Evolutionary conservation across 2,113 vertebrate species (phyloP).

Genomic region (Apaloderma vittatum): DNA sequence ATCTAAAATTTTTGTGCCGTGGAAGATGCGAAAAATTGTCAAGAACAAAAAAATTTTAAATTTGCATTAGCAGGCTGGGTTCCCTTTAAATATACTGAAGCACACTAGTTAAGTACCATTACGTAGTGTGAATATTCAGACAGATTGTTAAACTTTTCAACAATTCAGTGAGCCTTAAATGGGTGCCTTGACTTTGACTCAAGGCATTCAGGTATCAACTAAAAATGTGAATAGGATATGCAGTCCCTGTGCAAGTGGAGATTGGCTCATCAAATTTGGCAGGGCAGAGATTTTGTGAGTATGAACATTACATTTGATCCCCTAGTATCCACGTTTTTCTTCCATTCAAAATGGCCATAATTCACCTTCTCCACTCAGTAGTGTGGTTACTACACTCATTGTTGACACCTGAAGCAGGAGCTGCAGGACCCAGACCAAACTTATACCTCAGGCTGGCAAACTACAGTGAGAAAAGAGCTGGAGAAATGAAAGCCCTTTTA

Average conservation of each 20-base stretch:
- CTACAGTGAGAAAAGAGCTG: background rate
- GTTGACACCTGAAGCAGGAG: background rate
- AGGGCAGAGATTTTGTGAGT: background rate
- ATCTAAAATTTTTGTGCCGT: background rate
- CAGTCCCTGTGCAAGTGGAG: background rate
- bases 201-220: background rate
- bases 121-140: background rate
- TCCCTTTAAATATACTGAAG: background rate
- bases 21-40: background rate
- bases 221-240: background rate
- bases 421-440: background rate
- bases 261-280: rapidly evolving
- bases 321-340: background rate
- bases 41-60: background rate
- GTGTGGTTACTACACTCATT: rapidly evolving
- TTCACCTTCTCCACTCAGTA: background rate
- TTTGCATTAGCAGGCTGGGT: background rate
- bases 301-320: background rate
- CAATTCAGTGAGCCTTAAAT: background rate
- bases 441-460: background rate
- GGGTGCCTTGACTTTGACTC: background rate
- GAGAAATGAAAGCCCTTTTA: background rate
- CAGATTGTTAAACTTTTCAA: background rate
- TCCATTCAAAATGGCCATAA: background rate
- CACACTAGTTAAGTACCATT: background rate